phyloP scores from a whole-genome alignment of 1,140 invertebrate genomes.

The Semibalanus balanoides region DNA sequence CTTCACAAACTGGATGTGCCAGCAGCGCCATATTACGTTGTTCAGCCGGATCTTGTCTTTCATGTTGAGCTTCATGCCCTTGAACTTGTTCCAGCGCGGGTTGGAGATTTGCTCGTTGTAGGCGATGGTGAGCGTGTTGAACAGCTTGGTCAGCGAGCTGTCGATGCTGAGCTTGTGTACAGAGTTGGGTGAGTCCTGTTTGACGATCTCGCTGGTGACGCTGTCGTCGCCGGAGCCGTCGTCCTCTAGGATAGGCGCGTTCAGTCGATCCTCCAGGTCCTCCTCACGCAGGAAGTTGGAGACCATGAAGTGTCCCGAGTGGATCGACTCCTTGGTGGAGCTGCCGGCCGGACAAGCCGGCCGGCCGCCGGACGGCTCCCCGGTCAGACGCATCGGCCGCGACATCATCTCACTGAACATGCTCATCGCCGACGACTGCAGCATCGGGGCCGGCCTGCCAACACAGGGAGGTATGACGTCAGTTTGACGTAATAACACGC shows the following conservation, averaged over 20 bases:
- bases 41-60: slow-evolving; percentile 98
- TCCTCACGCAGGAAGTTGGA: slow-evolving; percentile 86
- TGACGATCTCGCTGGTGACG: background rate
- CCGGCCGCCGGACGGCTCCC: background rate
- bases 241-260: slow-evolving; percentile 54
- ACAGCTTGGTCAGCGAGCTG: slow-evolving; percentile 82
- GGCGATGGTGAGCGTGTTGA: slow-evolving; percentile 90
- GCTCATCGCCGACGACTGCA: background rate
- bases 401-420: background rate
- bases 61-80: slow-evolving; percentile 88
- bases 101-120: slow-evolving; percentile 98
- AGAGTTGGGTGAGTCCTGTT: background rate
- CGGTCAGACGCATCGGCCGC: too few species aligned
- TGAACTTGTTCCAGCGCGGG: slow-evolving; percentile 99
- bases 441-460: background rate
- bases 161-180: slow-evolving; percentile 46
- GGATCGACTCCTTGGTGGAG: slow-evolving; percentile 57
- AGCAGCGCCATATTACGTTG: slow-evolving; percentile 99
- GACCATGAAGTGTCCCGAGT: slow-evolving; percentile 97
- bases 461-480: too few species aligned
- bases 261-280: slow-evolving; percentile 60
- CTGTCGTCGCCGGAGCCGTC: slow-evolving; percentile 7
- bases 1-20: slow-evolving; percentile 97
- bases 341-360: background rate
- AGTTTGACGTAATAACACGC: background rate